phyloP scores from a whole-genome alignment of 2,797 vertebrate genomes.

The Malacoctenus gilli region DNA sequence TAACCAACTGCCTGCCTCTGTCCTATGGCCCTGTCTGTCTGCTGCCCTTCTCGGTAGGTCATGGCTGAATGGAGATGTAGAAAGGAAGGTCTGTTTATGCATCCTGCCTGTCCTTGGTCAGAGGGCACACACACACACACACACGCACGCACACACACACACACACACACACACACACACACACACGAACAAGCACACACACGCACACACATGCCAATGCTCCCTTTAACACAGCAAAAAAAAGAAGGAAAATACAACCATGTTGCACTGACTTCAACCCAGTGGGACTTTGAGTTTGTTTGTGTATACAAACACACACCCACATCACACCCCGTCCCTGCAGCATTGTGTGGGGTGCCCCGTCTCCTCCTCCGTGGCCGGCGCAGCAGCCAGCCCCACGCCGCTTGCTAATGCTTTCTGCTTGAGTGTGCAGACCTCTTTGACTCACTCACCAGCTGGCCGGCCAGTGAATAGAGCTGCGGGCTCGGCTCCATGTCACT shows the following conservation, averaged over 20 bases:
- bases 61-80: conserved; percentile 80
- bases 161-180: conserved; percentile 14
- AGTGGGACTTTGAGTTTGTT: conserved; percentile 34
- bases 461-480: conserved; percentile 89
- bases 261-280: conserved; percentile 11
- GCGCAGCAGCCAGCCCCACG: conserved; percentile 71
- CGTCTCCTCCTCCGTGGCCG: conserved; percentile 49
- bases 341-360: conserved; percentile 54
- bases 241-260: conserved; percentile 20
- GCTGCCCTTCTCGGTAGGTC: conserved; percentile 72
- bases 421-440: conserved; percentile 86
- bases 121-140: conserved; percentile 54
- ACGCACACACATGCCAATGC: conserved; percentile 12
- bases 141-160: conserved; percentile 4
- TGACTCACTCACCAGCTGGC: conserved; percentile 99
- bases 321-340: conserved; percentile 52
- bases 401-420: conserved; percentile 83
- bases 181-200: conserved; percentile 12
- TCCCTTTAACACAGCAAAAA: conserved; percentile 10
- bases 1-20: conserved; percentile 73
- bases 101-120: conserved; percentile 71
- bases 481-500: conserved; percentile 94
- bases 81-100: conserved; percentile 81
- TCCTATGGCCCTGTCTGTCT: conserved; percentile 70
- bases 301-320: conserved; percentile 37